Base-by-base conservation (phyloP, 2,888 invertebrate species). In the Athetis lepigone region DNA sequence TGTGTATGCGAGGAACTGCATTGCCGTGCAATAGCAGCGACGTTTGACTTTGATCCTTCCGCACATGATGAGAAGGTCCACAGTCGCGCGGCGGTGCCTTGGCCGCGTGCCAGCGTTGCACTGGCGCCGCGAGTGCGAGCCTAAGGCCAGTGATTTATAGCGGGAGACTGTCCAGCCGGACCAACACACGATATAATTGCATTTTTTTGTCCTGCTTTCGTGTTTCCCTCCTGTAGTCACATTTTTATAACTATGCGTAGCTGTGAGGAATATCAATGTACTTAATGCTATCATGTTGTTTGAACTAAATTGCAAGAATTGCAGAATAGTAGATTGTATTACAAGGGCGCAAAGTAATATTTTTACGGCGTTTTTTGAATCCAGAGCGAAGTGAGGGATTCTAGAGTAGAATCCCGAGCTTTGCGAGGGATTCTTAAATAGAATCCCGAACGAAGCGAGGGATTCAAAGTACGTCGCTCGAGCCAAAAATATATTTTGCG, bases 71-170 rank as follows among this genome's bases (percentile, higher is more conserved):
- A 1, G 42, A 65, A 52, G 40, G 49, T 52, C 7, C 4, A 46
- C 18, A 7, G 2, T 1, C 19, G 29, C 19, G 23, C 6, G 36
- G 1, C n/a, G 21, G 16, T 9, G 21, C 13, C 18, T 16, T 78
- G 75, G 75, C 75, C 7, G 23, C 7, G 1, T 19, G 78, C 75
- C 75, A 74, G 68, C 50, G 36, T 11, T 7, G 55, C 70, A 50
- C 42, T 19, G 40, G 25, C 36, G 61, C 21, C 9, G 4, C 27
- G 56, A 43, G 42, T 27, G 40, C 36, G 57, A 47, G 64, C 61
- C 60, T 57, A 42, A 21, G 18, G 18, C 11, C 2, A 4, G 46
- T 50, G 50, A 75, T 62, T 51, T 68, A 73, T 51, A 40, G 47
- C 46, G 9, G 25, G n/a, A 11, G 25, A 11, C 16, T 9, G 52